phyloP scores from a whole-genome alignment of 2,888 invertebrate species.

The Trissoscelio sp. region DNA sequence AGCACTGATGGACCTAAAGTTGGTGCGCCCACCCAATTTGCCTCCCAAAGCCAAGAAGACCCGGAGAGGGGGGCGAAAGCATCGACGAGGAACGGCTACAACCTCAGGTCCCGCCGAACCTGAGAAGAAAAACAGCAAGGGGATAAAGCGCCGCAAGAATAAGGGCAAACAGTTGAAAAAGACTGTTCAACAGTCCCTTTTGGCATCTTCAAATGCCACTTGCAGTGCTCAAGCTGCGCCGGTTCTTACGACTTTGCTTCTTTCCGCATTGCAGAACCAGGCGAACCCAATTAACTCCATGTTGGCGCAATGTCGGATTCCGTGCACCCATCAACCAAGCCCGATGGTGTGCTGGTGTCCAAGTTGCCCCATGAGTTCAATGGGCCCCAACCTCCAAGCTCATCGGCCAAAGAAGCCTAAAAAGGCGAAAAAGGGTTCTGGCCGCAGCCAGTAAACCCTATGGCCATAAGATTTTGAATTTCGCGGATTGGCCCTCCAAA shows the following conservation, averaged over 20 bases:
- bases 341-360: conserved; percentile 17
- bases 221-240: neutral
- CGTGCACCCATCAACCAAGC: neutral
- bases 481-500: no score
- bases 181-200: no score
- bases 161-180: neutral
- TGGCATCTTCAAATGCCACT: no score
- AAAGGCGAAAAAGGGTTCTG: no score
- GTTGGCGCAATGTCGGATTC: neutral
- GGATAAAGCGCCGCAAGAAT: neutral
- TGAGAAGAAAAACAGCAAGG: neutral
- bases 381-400: no score
- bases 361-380: neutral
- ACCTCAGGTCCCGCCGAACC: neutral
- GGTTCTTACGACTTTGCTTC: neutral
- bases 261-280: no score
- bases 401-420: no score
- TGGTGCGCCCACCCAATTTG: neutral
- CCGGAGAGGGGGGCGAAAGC: neutral
- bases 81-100: neutral
- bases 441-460: no score
- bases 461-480: no score
- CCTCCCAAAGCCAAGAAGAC: neutral
- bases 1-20: neutral
- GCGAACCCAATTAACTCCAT: neutral